A percentile compares a stretch with the other conserved stretches of the same genome.
phyloP scores from a whole-genome alignment of 2,113 vertebrate genomes.

The Neogale vison region DNA sequence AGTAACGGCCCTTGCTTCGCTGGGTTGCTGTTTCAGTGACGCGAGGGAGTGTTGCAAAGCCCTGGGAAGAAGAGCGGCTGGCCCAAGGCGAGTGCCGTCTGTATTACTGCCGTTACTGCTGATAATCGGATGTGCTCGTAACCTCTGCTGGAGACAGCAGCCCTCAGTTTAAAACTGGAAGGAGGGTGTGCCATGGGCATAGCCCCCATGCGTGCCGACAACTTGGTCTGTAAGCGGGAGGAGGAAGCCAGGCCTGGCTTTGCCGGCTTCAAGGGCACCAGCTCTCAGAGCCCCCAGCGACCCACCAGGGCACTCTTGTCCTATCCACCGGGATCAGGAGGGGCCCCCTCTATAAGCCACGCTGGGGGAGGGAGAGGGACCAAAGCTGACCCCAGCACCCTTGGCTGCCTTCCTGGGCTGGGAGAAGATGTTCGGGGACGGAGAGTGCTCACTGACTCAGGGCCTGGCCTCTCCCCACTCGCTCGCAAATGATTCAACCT shows the following conservation, averaged over 20 bases:
- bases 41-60: background rate
- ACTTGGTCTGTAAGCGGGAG: background rate
- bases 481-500: constrained; percentile 30
- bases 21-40: background rate
- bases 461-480: background rate
- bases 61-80: background rate
- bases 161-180: background rate
- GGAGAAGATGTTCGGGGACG: background rate
- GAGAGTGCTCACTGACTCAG: background rate
- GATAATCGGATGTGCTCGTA: background rate
- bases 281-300: background rate
- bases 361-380: background rate
- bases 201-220: background rate
- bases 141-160: background rate
- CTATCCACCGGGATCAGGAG: background rate
- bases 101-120: background rate
- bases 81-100: background rate
- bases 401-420: background rate
- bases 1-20: background rate
- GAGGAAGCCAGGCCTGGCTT: background rate
- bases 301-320: background rate
- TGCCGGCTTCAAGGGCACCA: background rate
- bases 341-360: background rate
- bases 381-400: background rate
- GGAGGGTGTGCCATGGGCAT: background rate